A percentile compares a stretch with the other conserved stretches of the same genome.
Conservation (phyloP, 1,140 invertebrate species). For the Hyles vespertilio region DNA sequence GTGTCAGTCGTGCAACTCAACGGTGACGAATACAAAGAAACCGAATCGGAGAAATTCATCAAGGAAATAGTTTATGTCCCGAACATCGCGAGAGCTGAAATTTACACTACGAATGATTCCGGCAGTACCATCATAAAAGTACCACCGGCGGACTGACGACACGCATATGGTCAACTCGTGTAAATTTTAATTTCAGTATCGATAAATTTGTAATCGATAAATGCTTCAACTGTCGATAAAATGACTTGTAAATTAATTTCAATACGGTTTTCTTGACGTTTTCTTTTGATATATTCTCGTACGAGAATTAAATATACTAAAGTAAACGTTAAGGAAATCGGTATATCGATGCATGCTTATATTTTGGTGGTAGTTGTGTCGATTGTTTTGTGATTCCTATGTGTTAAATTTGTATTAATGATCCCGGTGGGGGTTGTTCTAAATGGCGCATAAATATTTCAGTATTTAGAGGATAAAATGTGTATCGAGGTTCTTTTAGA, state of each 20-base stretch:
- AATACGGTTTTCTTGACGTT: too few species aligned
- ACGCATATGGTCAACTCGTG: too few species aligned
- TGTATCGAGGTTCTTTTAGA: constrained; percentile 35
- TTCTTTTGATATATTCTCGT: too few species aligned
- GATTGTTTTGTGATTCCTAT: too few species aligned
- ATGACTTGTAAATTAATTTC: too few species aligned
- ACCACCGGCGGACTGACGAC: constrained; percentile 61
- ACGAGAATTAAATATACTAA: too few species aligned
- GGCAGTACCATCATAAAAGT: constrained; percentile 67
- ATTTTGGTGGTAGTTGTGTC: too few species aligned
- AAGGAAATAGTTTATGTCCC: constrained; percentile 56
- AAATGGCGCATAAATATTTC: not conserved
- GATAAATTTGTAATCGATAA: constrained; percentile 1
- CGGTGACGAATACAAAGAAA: constrained; percentile 51
- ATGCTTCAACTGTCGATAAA: too few species aligned
- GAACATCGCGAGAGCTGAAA: constrained; percentile 51
- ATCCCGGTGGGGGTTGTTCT: not conserved
- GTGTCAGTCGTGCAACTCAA: constrained; percentile 62
- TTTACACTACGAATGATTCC: constrained; percentile 52
- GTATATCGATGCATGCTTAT: too few species aligned
- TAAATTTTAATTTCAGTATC: not conserved
- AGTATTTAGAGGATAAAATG: constrained; percentile 1
- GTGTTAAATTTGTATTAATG: not conserved
- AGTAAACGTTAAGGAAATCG: too few species aligned
- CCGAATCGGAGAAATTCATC: constrained; percentile 39